Conservation (phyloP, 2,888 invertebrate genomes). For the Alsophila aescularia region DNA sequence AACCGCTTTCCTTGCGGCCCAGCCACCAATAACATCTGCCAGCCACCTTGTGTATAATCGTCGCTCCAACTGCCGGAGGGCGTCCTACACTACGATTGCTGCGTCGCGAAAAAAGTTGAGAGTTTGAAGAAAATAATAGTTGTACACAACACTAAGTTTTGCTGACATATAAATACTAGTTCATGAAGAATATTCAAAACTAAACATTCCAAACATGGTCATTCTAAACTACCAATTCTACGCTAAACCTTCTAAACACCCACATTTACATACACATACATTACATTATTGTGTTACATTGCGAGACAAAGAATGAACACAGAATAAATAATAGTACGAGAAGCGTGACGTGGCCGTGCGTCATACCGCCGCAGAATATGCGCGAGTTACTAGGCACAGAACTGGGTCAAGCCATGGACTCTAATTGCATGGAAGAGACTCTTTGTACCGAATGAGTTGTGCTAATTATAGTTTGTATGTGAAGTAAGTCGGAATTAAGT, state of each 20-base stretch:
- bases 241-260: background rate
- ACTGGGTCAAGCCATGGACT: constrained; percentile 21
- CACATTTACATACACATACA: constrained; percentile 18
- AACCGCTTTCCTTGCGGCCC: too few relatives aligned
- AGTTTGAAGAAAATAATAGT: too few relatives aligned
- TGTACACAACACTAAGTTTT: too few relatives aligned
- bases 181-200: too few relatives aligned
- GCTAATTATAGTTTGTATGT: background rate
- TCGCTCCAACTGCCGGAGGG: too few relatives aligned
- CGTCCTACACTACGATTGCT: too few relatives aligned
- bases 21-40: too few relatives aligned
- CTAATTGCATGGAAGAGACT: constrained; percentile 12
- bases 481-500: background rate
- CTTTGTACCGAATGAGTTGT: background rate
- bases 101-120: too few relatives aligned
- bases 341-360: constrained; percentile 24
- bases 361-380: constrained; percentile 21
- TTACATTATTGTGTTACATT: constrained; percentile 1
- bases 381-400: background rate
- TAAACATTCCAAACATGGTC: background rate
- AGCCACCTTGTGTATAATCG: too few relatives aligned
- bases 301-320: constrained; percentile 11
- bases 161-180: too few relatives aligned
- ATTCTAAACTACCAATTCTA: background rate
- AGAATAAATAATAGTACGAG: background rate